phyloP scores from a whole-genome alignment of 2,888 invertebrate species.

The Mayetiola destructor region DNA sequence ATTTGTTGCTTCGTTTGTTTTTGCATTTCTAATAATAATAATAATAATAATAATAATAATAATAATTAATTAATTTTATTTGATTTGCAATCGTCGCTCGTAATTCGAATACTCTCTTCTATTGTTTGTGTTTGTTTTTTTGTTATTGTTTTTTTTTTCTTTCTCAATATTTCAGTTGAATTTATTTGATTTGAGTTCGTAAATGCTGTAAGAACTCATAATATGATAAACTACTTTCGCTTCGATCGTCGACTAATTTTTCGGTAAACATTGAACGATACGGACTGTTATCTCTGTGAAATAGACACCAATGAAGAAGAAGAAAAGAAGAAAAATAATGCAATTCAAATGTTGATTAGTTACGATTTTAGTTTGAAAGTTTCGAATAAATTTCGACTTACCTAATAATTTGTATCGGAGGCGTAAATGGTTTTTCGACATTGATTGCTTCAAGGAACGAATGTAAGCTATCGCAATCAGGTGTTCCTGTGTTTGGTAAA shows the following conservation, averaged over 20 bases:
- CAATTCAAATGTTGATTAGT: neutral
- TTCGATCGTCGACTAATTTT: constrained; percentile 83
- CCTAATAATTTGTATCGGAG: constrained; percentile 69
- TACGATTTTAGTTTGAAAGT: neutral
- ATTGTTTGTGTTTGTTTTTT: too few species aligned
- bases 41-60: too few species aligned
- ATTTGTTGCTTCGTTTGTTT: too few species aligned
- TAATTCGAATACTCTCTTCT: too few species aligned
- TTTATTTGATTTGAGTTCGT: constrained; percentile 70
- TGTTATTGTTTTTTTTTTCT: neutral
- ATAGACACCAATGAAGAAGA: neutral
- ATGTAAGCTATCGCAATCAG: constrained; percentile 58
- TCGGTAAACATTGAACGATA: constrained; percentile 69
- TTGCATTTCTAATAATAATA: too few species aligned
- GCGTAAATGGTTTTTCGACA: constrained; percentile 67
- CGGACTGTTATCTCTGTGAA: constrained; percentile 76
- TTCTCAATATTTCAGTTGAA: neutral
- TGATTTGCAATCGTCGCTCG: too few species aligned
- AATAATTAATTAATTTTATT: too few species aligned
- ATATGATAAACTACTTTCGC: constrained; percentile 88
- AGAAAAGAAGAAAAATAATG: neutral
- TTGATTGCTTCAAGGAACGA: constrained; percentile 71
- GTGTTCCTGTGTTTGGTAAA: constrained; percentile 62
- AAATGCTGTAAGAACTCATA: constrained; percentile 96
- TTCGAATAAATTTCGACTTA: constrained; percentile 29